These are phyloP conservation scores for Climacteris rufus DNA, from an alignment of 2,113 vertebrate species.

Conservation along the genomic window DNA sequence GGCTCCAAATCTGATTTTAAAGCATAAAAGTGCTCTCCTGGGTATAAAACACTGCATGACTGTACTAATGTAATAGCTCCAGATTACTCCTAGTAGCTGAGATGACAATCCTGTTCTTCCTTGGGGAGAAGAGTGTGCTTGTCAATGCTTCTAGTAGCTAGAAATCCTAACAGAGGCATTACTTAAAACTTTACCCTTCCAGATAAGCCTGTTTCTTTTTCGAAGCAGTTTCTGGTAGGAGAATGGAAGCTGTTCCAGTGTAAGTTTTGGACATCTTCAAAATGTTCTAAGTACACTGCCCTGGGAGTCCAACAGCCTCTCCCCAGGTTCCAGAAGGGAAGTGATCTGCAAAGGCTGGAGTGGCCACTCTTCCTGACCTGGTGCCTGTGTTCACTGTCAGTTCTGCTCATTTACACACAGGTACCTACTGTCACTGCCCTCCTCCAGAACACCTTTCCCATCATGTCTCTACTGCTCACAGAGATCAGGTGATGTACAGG, in stretches of 20 bases:
- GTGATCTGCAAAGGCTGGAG: neutral
- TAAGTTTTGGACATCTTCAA: neutral
- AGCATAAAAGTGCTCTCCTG: constrained; percentile 26
- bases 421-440: neutral
- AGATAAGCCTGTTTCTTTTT: neutral
- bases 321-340: neutral
- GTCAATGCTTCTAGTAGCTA: neutral
- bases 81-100: constrained; percentile 4
- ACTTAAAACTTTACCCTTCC: neutral
- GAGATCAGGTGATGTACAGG: neutral
- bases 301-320: neutral
- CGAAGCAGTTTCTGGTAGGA: neutral
- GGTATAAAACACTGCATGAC: neutral
- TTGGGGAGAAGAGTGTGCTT: neutral
- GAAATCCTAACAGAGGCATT: neutral
- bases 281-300: neutral
- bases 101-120: constrained; percentile 3
- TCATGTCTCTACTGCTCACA: neutral
- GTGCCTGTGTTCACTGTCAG: fast-evolving
- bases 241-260: neutral
- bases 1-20: constrained; percentile 10
- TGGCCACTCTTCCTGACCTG: neutral
- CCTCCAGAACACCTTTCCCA: neutral
- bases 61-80: constrained; percentile 3
- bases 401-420: neutral